Evolutionary conservation across 1,140 invertebrate genomes (phyloP).

Genomic region (Spodoptera litura): DNA sequence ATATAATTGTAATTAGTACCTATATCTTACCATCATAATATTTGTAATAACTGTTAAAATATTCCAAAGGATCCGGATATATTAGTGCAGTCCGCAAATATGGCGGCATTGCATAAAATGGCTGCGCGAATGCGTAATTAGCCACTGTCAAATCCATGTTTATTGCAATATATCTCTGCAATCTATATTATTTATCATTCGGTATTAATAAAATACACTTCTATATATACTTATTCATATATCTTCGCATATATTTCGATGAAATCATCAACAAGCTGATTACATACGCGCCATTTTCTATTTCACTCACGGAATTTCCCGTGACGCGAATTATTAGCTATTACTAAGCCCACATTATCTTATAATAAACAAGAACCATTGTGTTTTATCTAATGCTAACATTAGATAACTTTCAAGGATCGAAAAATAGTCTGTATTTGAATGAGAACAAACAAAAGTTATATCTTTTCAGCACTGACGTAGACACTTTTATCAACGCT

Average conservation of each 20-base stretch:
- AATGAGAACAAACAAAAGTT: constrained; percentile 81
- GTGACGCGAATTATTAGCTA: constrained; percentile 43
- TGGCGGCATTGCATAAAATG: constrained; percentile 65
- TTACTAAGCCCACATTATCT: constrained; percentile 31
- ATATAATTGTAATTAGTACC: no score
- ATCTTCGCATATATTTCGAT: constrained; percentile 3
- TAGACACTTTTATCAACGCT: constrained; percentile 71
- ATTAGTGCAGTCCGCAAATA: constrained; percentile 64
- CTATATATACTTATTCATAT: not conserved
- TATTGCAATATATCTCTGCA: constrained; percentile 56
- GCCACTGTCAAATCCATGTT: constrained; percentile 70
- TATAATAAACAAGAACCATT: constrained; percentile 55
- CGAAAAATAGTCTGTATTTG: constrained; percentile 70
- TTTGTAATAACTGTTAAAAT: constrained; percentile 71
- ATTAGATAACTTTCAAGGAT: constrained; percentile 53
- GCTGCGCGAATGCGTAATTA: constrained; percentile 55
- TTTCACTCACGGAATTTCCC: constrained; percentile 45
- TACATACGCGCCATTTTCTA: not conserved
- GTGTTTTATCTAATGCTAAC: constrained; percentile 57
- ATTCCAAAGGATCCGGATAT: constrained; percentile 66
- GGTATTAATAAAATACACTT: constrained; percentile 7
- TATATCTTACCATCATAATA: constrained; percentile 75
- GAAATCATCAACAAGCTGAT: constrained; percentile 8
- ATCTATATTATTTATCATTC: constrained; percentile 52
- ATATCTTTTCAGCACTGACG: constrained; percentile 76